These are phyloP conservation scores for Pangasius krempfi DNA, from an alignment of 2,797 vertebrate species.

Conservation along the genomic window DNA sequence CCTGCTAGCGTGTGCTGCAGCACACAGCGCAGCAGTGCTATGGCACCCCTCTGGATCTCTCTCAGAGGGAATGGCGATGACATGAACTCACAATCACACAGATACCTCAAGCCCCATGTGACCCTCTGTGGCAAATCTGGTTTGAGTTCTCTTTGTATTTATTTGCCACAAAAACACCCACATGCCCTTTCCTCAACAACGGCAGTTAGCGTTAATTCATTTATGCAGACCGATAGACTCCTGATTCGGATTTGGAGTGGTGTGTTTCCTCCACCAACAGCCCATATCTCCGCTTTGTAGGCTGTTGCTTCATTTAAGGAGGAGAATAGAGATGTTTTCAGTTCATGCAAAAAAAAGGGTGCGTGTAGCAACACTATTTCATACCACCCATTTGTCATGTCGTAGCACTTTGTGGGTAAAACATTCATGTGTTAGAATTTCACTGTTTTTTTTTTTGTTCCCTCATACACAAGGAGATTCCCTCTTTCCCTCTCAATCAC, in stretches of 20 bases:
- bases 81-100: slow-evolving; percentile 66
- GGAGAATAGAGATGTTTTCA: slow-evolving; percentile 40
- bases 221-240: slow-evolving; percentile 27
- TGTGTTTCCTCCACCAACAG: slow-evolving; percentile 31
- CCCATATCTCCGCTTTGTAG: slow-evolving; percentile 35
- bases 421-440: slow-evolving; percentile 22
- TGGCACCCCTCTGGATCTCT: slow-evolving; percentile 65
- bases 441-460: slow-evolving; percentile 15
- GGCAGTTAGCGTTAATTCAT: slow-evolving; percentile 43
- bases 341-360: slow-evolving; percentile 53
- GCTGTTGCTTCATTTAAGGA: slow-evolving; percentile 49
- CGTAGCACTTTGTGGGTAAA: slow-evolving; percentile 39
- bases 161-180: slow-evolving; percentile 45
- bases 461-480: slow-evolving; percentile 57
- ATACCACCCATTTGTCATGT: slow-evolving; percentile 58
- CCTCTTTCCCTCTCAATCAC: slow-evolving; percentile 64
- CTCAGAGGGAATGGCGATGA: slow-evolving; percentile 64
- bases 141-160: slow-evolving; percentile 62
- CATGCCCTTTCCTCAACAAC: slow-evolving; percentile 50
- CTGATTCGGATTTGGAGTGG: slow-evolving; percentile 36
- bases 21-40: slow-evolving; percentile 43
- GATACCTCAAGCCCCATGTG: slow-evolving; percentile 64
- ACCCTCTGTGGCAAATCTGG: slow-evolving; percentile 59
- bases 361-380: slow-evolving; percentile 60
- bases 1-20: background rate